Conservation (phyloP, 2,797 vertebrate genomes). For the Sebastes cheni region DNA sequence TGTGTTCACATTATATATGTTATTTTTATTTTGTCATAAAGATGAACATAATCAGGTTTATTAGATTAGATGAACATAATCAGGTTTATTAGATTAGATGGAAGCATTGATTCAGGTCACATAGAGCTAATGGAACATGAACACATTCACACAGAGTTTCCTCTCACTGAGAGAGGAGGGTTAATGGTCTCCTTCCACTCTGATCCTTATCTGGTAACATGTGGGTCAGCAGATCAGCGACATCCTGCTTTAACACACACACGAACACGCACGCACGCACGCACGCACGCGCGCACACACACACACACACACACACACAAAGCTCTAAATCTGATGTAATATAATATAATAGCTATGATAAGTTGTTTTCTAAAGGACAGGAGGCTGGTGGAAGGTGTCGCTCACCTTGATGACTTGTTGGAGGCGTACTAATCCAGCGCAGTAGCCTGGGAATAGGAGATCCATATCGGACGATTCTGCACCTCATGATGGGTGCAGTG, state of each 20-base stretch:
- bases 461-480: background rate
- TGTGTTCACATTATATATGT: no score
- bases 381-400: background rate
- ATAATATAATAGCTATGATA: no score
- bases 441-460: background rate
- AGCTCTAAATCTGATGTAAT: background rate
- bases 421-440: background rate
- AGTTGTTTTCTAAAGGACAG: background rate
- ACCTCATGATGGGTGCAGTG: no score
- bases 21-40: no score
- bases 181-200: constrained; percentile 46
- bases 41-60: no score
- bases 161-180: background rate
- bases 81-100: no score
- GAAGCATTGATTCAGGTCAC: background rate
- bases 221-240: constrained; percentile 54
- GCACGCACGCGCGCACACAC: no score
- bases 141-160: background rate
- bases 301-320: background rate
- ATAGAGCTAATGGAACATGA: background rate
- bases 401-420: background rate
- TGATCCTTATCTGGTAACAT: constrained; percentile 51
- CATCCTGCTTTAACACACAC: constrained; percentile 43
- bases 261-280: rapidly evolving
- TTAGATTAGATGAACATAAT: background rate